Base-by-base conservation (phyloP, 2,888 invertebrate genomes). In the Gari tellinella region DNA sequence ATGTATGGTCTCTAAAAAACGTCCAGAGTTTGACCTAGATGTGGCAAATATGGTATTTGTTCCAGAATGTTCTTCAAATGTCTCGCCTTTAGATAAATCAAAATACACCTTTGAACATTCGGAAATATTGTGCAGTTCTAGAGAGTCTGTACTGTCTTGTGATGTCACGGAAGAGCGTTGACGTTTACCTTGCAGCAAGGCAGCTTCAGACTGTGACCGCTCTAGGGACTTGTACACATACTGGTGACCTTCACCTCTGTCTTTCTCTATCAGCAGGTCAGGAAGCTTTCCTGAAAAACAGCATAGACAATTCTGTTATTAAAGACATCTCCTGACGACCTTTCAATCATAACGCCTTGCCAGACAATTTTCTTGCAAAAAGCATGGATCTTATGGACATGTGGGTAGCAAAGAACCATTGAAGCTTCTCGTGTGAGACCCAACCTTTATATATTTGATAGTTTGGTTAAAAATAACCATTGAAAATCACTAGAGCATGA, bases 31-130 rank as follows among this genome's bases (percentile, higher is more conserved):
- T 38, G 70, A 79, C 43, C 66, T 72, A 4, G 79, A 72, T 25
- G 74, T 72, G 4, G 83, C 83, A 49, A 66, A 80, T 38, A 63
- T 67, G 37, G 69, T 68, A 62, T 80, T 80, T 60, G 53, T 75
- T 48, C 49, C 77, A 17, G 68, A 58, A 14, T 80, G 77, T 23
- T 76, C 79, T 51, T 77, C 75, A 46, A 72, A 76, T 19, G 69
- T 76, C 31, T 82, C 84, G 10, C 87, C 86, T 52, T 87, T 88
- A 0, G 91, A 90, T n/a, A 91, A 77, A 72, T 92, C 91, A 78
- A 89, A 89, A 74, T 91, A 92, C 10, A 91, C 90, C 48, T 85
- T 88, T 0, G 91, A 84, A 63, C 89, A 88, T 69, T 91, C 90
- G 0, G 91, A 91, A 10, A 91, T 86, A 43, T 85, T 85, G 25